A percentile compares a stretch with the other conserved stretches of the same genome.
Evolutionary conservation across 2,888 invertebrate genomes (phyloP).

Genomic region (Drosophila picticornis): DNA sequence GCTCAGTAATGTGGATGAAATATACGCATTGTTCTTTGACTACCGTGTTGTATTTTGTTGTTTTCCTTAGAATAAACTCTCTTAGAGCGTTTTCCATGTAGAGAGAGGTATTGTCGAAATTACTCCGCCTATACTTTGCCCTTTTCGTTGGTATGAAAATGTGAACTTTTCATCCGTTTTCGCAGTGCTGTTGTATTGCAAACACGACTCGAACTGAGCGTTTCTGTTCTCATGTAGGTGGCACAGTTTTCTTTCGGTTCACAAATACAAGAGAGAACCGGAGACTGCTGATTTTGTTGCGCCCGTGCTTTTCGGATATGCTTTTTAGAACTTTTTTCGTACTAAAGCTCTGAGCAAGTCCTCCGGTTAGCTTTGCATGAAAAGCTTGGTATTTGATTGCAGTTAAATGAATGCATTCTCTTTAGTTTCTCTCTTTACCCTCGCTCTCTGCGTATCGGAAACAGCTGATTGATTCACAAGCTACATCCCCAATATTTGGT

Average conservation of each 20-base stretch:
- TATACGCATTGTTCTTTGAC: constrained; percentile 16
- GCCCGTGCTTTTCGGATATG: constrained; percentile 64
- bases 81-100: constrained; percentile 11
- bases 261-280: constrained; percentile 21
- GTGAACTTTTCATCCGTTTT: constrained; percentile 62
- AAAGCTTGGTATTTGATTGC: constrained; percentile 56
- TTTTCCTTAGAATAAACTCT: constrained; percentile 18
- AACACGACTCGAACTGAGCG: constrained; percentile 85
- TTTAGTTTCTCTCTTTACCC: not conserved
- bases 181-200: constrained; percentile 84
- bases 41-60: constrained; percentile 16
- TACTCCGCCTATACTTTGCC: constrained; percentile 55
- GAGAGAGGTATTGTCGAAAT: constrained; percentile 49
- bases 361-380: constrained; percentile 51
- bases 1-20: constrained; percentile 14
- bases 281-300: constrained; percentile 49
- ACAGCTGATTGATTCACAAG: constrained; percentile 57
- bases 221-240: constrained; percentile 78
- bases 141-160: constrained; percentile 22
- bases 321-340: constrained; percentile 56
- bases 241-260: constrained; percentile 64
- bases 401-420: constrained; percentile 42
- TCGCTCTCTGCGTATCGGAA: constrained; percentile 14
- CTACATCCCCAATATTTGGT: constrained; percentile 29
- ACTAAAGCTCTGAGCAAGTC: constrained; percentile 55